Evolutionary conservation across 35 echinoderm and acorn worm genomes (phyloP).

Genomic region (Acanthaster planci): DNA sequence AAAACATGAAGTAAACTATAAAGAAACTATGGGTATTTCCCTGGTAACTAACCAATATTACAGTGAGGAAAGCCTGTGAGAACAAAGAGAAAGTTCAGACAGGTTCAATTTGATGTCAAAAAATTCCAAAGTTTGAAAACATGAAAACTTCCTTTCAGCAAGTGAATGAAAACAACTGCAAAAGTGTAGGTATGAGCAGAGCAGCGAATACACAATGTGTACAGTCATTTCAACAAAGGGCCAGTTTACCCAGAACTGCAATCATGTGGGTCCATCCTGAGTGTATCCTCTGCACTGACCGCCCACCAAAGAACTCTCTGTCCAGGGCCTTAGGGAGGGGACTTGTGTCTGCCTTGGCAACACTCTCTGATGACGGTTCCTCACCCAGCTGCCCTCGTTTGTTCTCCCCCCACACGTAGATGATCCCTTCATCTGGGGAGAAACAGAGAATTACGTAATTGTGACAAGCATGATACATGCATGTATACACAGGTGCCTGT

Average conservation of each 20-base stretch:
- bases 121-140: no score
- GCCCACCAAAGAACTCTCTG: slow-evolving; percentile 32
- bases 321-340: slow-evolving; percentile 43
- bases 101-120: no score
- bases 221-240: neutral
- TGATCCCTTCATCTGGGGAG: slow-evolving; percentile 48
- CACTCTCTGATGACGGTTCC: slow-evolving; percentile 20
- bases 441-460: neutral
- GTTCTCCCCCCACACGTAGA: slow-evolving; percentile 90
- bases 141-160: neutral
- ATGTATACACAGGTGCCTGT: no score
- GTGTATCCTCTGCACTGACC: slow-evolving; percentile 36
- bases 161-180: neutral
- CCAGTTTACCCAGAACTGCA: slow-evolving; percentile 56
- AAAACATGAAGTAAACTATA: no score
- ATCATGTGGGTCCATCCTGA: slow-evolving; percentile 86
- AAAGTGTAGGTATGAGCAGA: neutral
- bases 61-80: no score
- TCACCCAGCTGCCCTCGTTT: slow-evolving; percentile 72
- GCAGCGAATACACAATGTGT: neutral
- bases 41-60: no score
- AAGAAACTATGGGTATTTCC: no score
- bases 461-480: no score
- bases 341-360: neutral
- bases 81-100: no score